Evolutionary conservation across 1,140 invertebrate species (phyloP), one percentile per base, ranked within the genome.

Genomic region (Dendrolimus punctatus): DNA sequence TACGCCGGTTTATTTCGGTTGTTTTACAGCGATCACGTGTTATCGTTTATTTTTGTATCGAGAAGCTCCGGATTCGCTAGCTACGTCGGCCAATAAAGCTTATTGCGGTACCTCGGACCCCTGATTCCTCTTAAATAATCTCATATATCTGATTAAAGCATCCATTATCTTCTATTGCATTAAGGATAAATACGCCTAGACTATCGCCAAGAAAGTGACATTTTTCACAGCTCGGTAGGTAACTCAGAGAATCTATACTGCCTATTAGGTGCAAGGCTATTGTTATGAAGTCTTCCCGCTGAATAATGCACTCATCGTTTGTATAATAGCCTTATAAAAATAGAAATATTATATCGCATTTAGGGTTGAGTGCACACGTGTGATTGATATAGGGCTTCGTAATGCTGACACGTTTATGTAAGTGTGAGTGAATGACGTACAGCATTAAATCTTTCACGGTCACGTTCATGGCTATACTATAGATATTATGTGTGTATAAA

Each of bases 21-120:
- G 51, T 58, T 52, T 58, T 53, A 48, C 53, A 44, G 40, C 49
- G 56, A 58, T 78, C 66, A 74, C 71, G 66, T 66, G 67, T 10
- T n/a, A 50, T n/a, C 47, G 63, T 73, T 72, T 75, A 74, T 76
- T 78, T 71, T 72, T 49, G 71, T 41, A 62, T 64, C 57, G 55
- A 42, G 46, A 68, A 62, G 63, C 63, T 68, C 55, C 44, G 37
- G 39, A 43, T 42, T 53, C 42, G 49, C 53, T 42, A 51, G 54
- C 51, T 23, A 23, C 23, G 23, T 23, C 23, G 23, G 23, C 23
- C 3, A 23, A 23, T 23, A 23, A 23, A 23, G 23, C 23, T 23
- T 23, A 23, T 23, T 23, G 23, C 23, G 23, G 23, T 23, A 23
- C 23, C 23, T 23, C 23, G 23, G 23, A 23, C 23, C 23, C 23